These are phyloP conservation scores for Megaustenia siamemsis DNA, from an alignment of 2,888 invertebrate genomes.

Conservation along the genomic window DNA sequence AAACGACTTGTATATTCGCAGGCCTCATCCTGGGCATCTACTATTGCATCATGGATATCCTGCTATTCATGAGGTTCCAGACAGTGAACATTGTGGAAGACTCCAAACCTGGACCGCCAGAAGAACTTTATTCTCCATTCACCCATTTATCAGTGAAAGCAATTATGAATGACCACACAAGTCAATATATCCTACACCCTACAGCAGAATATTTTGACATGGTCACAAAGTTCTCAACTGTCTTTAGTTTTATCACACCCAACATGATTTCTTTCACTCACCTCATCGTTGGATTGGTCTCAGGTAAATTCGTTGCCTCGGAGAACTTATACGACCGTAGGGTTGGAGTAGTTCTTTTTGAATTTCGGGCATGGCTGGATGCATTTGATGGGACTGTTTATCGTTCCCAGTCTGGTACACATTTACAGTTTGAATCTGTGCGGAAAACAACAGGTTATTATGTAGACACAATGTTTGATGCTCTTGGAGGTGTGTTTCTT, in stretches of 20 bases:
- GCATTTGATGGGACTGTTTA: conserved; percentile 93
- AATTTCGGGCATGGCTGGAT: conserved; percentile 90
- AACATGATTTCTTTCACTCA: conserved; percentile 86
- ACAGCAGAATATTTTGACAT: conserved; percentile 87
- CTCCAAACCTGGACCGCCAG: conserved; percentile 49
- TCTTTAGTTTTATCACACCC: conserved; percentile 85
- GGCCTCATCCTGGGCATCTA: conserved; percentile 49
- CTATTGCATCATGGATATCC: conserved; percentile 56
- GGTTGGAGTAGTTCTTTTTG: conserved; percentile 88
- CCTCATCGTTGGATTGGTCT: conserved; percentile 42
- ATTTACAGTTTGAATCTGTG: conserved; percentile 55
- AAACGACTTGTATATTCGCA: conserved; percentile 54
- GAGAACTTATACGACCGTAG: conserved; percentile 77
- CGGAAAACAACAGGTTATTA: conserved; percentile 54
- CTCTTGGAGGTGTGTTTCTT: conserved; percentile 55
- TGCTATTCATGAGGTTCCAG: conserved; percentile 54
- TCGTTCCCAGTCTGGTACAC: conserved; percentile 82
- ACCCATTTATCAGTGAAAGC: conserved; percentile 88
- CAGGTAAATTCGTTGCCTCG: conserved; percentile 47
- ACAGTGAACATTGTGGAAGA: conserved; percentile 55
- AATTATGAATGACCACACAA: conserved; percentile 89
- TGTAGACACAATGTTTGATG: conserved; percentile 56
- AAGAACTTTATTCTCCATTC: conserved; percentile 55
- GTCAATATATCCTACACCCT: conserved; percentile 91
- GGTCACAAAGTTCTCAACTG: conserved; percentile 84